Percentiles rank a stretch among this genome's conserved stretches.
Conservation (phyloP, 2,113 vertebrate genomes). For the Electrona antarctica region DNA sequence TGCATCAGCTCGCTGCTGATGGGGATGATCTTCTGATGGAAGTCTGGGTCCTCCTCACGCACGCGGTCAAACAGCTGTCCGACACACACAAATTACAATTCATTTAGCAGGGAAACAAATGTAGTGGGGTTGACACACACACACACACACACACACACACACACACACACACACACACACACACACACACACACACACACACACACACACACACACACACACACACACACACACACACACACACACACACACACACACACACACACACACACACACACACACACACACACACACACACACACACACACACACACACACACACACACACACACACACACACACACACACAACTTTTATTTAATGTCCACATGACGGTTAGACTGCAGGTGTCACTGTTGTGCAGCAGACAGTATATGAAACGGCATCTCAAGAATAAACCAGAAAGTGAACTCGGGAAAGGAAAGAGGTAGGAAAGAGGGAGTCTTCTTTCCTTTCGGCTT, state of each 20-base stretch:
- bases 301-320: background rate
- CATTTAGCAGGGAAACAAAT: too few species aligned
- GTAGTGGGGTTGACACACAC: background rate
- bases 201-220: background rate
- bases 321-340: background rate
- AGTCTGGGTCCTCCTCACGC: constrained; percentile 87
- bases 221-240: background rate
- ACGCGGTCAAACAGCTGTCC: constrained; percentile 91
- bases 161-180: background rate
- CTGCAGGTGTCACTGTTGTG: background rate
- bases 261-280: background rate
- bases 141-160: background rate
- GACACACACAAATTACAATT: background rate
- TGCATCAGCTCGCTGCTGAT: constrained; percentile 91
- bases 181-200: background rate
- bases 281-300: background rate
- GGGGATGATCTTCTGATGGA: constrained; percentile 90
- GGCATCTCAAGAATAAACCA: background rate
- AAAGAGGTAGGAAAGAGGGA: too few species aligned
- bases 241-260: background rate
- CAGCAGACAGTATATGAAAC: constrained; percentile 16
- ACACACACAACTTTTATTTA: background rate
- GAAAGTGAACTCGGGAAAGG: too few species aligned
- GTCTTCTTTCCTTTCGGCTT: too few species aligned
- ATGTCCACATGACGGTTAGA: background rate